These are phyloP conservation scores for Cephus rjabovi DNA, from an alignment of 2,888 invertebrate genomes.

Conservation along the genomic window DNA sequence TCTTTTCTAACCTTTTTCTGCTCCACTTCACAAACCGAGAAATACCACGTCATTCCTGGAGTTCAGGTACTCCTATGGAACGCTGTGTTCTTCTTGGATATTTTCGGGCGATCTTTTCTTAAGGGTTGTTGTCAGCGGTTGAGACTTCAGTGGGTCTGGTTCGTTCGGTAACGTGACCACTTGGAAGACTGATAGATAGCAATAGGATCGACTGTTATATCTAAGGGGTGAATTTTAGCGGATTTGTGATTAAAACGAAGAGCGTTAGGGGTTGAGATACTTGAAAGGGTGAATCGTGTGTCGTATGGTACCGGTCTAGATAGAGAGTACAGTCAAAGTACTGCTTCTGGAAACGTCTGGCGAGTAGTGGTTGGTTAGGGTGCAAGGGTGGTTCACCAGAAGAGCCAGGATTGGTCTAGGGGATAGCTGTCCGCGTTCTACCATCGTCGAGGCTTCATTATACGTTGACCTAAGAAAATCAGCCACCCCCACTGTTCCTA, in stretches of 20 bases:
- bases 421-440: slow-evolving; percentile 47
- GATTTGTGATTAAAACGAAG: neutral
- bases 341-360: slow-evolving; percentile 44
- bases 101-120: neutral
- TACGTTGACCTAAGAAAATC: slow-evolving; percentile 68
- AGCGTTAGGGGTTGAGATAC: neutral
- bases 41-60: neutral
- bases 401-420: slow-evolving; percentile 60
- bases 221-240: neutral
- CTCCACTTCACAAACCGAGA: neutral
- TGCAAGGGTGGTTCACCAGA: slow-evolving; percentile 41
- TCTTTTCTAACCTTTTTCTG: neutral
- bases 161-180: neutral
- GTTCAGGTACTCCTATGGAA: neutral
- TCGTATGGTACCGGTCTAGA: neutral
- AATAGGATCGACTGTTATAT: neutral
- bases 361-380: slow-evolving; percentile 43
- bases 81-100: neutral
- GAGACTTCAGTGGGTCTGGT: neutral
- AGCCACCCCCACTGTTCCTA: slow-evolving; percentile 43
- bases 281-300: neutral
- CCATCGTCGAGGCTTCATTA: slow-evolving; percentile 58
- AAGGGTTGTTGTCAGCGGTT: neutral
- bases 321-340: neutral
- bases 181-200: neutral